Evolutionary conservation across 2,888 invertebrate species (phyloP).

Genomic region (Dinocampus coccinellae): DNA sequence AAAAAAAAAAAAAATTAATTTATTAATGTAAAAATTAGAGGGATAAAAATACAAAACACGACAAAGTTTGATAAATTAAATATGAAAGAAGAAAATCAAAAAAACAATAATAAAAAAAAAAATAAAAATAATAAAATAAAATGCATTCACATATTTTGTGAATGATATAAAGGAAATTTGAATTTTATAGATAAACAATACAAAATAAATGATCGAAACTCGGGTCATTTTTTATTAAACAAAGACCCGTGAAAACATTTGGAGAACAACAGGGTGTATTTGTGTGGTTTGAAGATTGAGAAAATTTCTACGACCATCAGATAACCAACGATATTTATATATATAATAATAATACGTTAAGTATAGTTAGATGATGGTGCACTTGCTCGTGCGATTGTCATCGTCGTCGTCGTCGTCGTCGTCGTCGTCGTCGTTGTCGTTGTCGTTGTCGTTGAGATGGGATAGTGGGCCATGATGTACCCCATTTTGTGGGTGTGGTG

Average conservation of each 20-base stretch:
- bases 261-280: constrained; percentile 36
- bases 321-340: background rate
- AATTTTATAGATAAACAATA: background rate
- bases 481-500: constrained; percentile 7
- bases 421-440: constrained; percentile 28
- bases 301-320: background rate
- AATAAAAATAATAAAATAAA: background rate
- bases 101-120: background rate
- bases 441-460: constrained; percentile 24
- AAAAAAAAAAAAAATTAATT: background rate
- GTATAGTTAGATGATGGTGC: background rate
- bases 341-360: background rate
- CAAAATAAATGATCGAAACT: constrained; percentile 25
- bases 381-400: constrained; percentile 24
- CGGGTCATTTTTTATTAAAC: constrained; percentile 36
- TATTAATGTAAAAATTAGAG: too few species aligned
- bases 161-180: background rate
- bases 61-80: too few species aligned
- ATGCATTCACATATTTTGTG: background rate
- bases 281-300: constrained; percentile 14
- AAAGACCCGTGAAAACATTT: constrained; percentile 31
- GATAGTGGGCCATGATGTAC: constrained; percentile 2
- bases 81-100: too few species aligned
- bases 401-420: constrained; percentile 23
- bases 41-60: too few species aligned